Base-by-base conservation (phyloP, 2,797 vertebrate species). In the Macrochelys suwanniensis region DNA sequence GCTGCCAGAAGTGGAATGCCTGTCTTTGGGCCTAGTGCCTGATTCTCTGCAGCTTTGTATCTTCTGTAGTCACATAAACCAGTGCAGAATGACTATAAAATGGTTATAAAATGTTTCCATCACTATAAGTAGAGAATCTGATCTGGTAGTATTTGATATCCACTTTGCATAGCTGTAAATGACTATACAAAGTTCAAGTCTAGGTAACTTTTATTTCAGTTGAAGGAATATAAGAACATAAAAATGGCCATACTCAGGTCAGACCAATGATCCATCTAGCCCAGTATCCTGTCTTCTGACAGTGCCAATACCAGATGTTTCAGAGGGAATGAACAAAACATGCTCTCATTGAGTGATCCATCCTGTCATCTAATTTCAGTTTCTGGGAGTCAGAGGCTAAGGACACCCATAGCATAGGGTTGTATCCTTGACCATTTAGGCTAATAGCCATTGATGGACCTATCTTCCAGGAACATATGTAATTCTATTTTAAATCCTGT, bases 1-100 rank as follows among this genome's bases (percentile, higher is more conserved):
- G 0, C 89, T 92, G 93, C 92, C 89, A 91, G 95, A 94, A 96
- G 84, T 21, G 49, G 82, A 96, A 89, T 57, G 94, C 78, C 88
- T 95, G 89, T 61, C 94, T 95, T 93, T 93, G 92, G 93, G 93
- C 65, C 5, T n/a, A 84, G 71, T 74, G 57, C 50, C 0, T 28
- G 81, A 84, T 88, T 94, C 56, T 88, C 89, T 95, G 87, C 88
- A 85, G 51, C 54, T 12, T 11, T 74, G 0, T 93, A 61, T 95
- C 87, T 91, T 88, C 92, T 91, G 56, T 71, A 84, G 78, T 82
- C 94, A 80, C 1, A 4, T 82, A 87, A 95, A 80, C 49, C 68
- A 47, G 77, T 49, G 88, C 57, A 57, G 2, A 89, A 49, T 57
- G 19, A 45, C 42, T 11, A 33, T 82, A 53, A 95, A 87, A 76